Conservation (phyloP, 2,888 invertebrate genomes). For the Dendrolimus houi region DNA sequence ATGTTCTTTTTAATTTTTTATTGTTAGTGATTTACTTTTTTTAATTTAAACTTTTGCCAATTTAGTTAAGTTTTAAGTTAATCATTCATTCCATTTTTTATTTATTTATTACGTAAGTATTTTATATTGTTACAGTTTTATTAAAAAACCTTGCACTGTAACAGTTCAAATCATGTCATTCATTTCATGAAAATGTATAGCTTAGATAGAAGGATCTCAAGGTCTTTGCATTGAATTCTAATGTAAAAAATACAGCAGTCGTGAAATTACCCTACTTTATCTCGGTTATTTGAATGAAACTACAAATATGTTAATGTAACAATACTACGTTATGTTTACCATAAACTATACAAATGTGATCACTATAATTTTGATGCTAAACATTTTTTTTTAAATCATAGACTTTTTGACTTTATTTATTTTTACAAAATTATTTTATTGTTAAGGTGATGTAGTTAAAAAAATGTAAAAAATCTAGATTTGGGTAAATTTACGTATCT, state of each 20-base stretch:
- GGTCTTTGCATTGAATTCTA: constrained; percentile 14
- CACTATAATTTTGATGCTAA: too few species aligned
- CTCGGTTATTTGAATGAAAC: too few species aligned
- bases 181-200: constrained; percentile 31
- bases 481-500: too few species aligned
- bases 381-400: too few species aligned
- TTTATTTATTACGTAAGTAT: constrained; percentile 6
- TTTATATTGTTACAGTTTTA: constrained; percentile 13
- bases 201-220: constrained; percentile 25
- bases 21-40: background rate
- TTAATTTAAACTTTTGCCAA: constrained; percentile 8
- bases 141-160: constrained; percentile 24
- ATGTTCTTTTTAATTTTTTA: background rate
- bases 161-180: constrained; percentile 43
- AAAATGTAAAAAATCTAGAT: too few species aligned
- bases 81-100: constrained; percentile 28
- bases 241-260: too few species aligned
- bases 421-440: too few species aligned
- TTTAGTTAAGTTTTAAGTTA: background rate
- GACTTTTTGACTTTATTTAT: too few species aligned
- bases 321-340: constrained; percentile 1
- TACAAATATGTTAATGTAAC: constrained; percentile 12
- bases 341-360: too few species aligned
- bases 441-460: too few species aligned
- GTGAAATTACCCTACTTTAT: too few species aligned